phyloP scores from a whole-genome alignment of 2,797 vertebrate species.

The Loris lydekkerianus region DNA sequence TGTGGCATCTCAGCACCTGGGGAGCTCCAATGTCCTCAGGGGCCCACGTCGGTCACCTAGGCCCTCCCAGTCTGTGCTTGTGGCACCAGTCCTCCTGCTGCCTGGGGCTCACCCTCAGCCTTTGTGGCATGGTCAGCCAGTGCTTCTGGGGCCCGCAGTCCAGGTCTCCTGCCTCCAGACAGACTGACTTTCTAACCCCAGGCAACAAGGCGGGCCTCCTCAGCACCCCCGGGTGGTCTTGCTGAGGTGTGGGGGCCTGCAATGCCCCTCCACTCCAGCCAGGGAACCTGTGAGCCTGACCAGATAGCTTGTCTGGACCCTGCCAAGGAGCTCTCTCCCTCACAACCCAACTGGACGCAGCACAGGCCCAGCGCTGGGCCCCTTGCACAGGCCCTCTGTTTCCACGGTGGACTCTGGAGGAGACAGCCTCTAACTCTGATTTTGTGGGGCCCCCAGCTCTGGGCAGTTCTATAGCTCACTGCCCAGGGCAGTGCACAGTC shows the following conservation, averaged over 20 bases:
- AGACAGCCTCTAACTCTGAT: background rate
- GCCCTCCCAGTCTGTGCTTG: background rate
- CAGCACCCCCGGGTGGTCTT: background rate
- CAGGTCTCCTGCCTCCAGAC: background rate
- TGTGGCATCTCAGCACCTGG: background rate
- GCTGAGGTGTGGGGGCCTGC: background rate
- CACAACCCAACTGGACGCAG: fast-evolving
- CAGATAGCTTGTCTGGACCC: no score
- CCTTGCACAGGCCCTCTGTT: no score
- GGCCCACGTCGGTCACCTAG: no score
- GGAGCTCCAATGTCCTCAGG: background rate
- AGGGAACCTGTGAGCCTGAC: no score
- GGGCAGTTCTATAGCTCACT: background rate
- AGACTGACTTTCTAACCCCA: background rate
- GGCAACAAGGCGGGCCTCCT: background rate
- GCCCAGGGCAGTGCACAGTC: background rate
- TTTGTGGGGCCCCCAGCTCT: background rate
- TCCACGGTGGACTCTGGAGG: background rate
- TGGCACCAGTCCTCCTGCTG: background rate
- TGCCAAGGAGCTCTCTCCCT: background rate
- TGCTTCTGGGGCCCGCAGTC: no score
- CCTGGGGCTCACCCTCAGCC: background rate
- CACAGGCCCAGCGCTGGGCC: background rate
- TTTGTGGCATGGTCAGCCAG: background rate
- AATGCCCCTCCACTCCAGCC: background rate